Base-by-base conservation (phyloP, 2,888 invertebrate genomes). In the Lissonota sp. region DNA sequence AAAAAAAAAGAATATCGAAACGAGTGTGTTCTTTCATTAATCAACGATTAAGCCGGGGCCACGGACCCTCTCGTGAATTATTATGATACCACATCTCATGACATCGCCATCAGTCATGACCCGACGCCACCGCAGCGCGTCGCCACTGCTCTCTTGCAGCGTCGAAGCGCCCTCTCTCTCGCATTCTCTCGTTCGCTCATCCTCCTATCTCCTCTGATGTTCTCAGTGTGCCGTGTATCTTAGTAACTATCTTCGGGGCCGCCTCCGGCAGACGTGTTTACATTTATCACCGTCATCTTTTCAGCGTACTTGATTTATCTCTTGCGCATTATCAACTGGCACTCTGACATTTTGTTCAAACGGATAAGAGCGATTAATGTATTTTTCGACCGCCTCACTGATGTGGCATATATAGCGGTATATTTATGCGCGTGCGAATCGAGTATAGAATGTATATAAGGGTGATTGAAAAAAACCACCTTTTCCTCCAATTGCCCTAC, bases 281-380 rank as follows among this genome's bases (percentile, higher is more conserved):
- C 92, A 92, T 92, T 91, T 91, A 92, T 92, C 92, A 91, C 90
- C 90, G 92, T 92, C 92, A 92, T 91, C 92, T 92, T 92, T 91
- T 92, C 91, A 91, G 88, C 92, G 89, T 86, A 89, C 89, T 90
- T 91, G 92, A 92, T 92, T 92, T 91, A 92, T 92, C 90, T 90
- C 84, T 87, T 85, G 85, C 86, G 89, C 88, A 92, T 92, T 91
- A 91, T 91, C 91, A 90, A 89, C 89, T 91, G 91, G 90, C 91
- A 92, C 90, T 91, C 92, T 91, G 92, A 92, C 92, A 91, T 92
- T 92, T 91, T 89, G 91, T 91, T 91, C 90, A 88, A 91, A 90
- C 88, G 91, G 90, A 91, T 91, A 91, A 91, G 89, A 89, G 88
- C 88, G 79, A 84, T 84, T 84, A 83, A 84, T 84, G 83, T 82